Evolutionary conservation across 2,797 vertebrate species (phyloP), one percentile per base, ranked within the genome.

Genomic region (Bucorvus abyssinicus): DNA sequence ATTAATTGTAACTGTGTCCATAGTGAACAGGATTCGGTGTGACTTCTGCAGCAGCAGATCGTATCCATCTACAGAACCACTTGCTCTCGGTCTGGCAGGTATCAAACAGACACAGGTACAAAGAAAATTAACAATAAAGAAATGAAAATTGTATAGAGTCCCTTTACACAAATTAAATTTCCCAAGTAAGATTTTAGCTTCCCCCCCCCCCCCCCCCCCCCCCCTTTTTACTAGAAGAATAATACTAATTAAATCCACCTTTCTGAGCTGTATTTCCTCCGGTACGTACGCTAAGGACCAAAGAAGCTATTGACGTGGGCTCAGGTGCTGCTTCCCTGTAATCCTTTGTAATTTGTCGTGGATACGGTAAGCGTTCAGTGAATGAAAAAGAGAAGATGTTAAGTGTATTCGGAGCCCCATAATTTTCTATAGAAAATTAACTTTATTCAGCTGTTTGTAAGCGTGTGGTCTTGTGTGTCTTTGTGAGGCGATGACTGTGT

Each of bases 181-280:
- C 22, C 22, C 9, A 14, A 61, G 17, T n/a, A 42, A 12, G 7
- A 63, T 73, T 93, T 75, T 20, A 76, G 12, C 3, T 64, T n/a
- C 14, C 5, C 16, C 53, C 5, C 4, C 5, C 5, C 16, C 53
- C 5, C 4, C 5, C 5, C 16, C 53, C 5, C 4, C 5, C 16
- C 53, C 5, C 4, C 5, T 22, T 64, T 80, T 45, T 22, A 76
- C 7, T 21, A 49, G 45, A 74, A 60, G 6, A 68, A 45, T 57
- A 60, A 18, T 49, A 6, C 4, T 29, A 24, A 68, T 57, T 59
- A 87, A 57, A 34, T 57, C 6, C 7, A 38, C 1, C 7, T 57
- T 91, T 78, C n/a, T 64, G 55, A 55, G 34, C 30, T 44, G 26
- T 59, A 0, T 34, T 6, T 61, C 79, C 34, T 49, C 76, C 30